phyloP scores from a whole-genome alignment of 2,797 vertebrate genomes.

The Centropyge bicolor region DNA sequence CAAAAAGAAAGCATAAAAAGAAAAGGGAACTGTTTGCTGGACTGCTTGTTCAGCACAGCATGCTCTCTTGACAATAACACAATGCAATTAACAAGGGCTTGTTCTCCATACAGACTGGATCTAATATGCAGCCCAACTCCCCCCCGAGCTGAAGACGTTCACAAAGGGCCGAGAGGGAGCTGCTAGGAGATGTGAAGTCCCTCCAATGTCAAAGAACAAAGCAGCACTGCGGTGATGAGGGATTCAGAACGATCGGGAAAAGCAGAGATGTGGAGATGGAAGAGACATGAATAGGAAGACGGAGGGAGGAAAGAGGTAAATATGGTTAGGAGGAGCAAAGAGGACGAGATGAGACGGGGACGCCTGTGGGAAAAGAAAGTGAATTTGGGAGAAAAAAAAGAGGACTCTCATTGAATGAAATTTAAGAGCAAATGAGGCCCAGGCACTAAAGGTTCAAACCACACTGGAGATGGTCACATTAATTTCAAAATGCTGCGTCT shows the following conservation, averaged over 20 bases:
- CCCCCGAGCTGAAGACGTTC: conserved; percentile 9
- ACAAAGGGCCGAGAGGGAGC: conserved; percentile 19
- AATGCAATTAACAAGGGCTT: conserved; percentile 44
- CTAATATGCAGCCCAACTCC: not conserved
- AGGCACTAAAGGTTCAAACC: conserved; percentile 8
- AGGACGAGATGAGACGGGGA: not conserved
- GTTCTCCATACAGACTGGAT: conserved; percentile 22
- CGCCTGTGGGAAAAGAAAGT: not conserved
- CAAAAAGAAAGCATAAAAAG: not conserved
- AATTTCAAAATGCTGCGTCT: not conserved
- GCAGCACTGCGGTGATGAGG: conserved; percentile 11
- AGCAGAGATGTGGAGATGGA: conserved; percentile 8
- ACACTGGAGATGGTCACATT: not conserved
- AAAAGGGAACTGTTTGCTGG: conserved; percentile 20
- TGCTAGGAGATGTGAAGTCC: conserved; percentile 11
- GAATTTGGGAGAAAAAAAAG: not conserved
- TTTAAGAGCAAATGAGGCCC: not conserved
- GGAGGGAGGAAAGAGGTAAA: not conserved
- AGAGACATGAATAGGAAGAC: not conserved
- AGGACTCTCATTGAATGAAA: not conserved
- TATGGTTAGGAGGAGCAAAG: conserved; percentile 17
- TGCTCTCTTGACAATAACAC: conserved; percentile 12
- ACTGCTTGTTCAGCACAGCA: conserved; percentile 16
- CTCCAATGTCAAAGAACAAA: conserved; percentile 28
- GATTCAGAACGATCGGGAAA: conserved; percentile 14